phyloP scores from a whole-genome alignment of 2,113 vertebrate genomes.

The Alaudala cheleensis region DNA sequence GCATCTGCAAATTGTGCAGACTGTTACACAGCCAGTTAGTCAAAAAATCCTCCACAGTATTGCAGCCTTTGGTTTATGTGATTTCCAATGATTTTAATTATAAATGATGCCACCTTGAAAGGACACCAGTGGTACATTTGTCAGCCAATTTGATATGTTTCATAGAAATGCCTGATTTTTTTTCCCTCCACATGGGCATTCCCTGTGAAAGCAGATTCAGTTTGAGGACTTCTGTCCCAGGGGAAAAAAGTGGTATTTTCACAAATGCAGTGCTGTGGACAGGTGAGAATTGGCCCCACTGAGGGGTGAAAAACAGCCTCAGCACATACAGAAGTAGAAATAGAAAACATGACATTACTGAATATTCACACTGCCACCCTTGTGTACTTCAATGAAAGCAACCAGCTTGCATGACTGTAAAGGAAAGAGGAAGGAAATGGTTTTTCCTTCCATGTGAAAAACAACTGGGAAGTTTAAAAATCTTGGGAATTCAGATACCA shows the following conservation, averaged over 20 bases:
- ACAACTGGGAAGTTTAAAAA: not conserved
- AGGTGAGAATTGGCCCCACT: not conserved
- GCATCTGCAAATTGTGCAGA: not conserved
- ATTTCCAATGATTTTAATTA: not conserved
- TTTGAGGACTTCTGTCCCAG: not conserved
- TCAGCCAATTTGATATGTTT: not conserved
- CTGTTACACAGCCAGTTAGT: not conserved
- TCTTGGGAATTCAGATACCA: not conserved
- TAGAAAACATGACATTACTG: not conserved
- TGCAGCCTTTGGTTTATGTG: not conserved
- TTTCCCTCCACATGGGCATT: not conserved
- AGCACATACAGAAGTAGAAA: not conserved
- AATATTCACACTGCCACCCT: not conserved
- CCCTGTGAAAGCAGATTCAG: not conserved
- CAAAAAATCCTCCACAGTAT: not conserved
- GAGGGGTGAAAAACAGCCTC: not conserved
- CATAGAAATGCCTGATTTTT: not conserved
- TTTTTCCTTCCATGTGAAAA: not conserved
- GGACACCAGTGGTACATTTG: accelerated
- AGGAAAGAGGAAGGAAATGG: not conserved
- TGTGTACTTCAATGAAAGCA: not conserved
- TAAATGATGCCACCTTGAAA: not conserved
- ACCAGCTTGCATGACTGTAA: not conserved
- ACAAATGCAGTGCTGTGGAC: not conserved
- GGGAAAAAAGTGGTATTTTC: not conserved